Conservation (phyloP, 2,113 vertebrate genomes). For the Mystacornis crossleyi region DNA sequence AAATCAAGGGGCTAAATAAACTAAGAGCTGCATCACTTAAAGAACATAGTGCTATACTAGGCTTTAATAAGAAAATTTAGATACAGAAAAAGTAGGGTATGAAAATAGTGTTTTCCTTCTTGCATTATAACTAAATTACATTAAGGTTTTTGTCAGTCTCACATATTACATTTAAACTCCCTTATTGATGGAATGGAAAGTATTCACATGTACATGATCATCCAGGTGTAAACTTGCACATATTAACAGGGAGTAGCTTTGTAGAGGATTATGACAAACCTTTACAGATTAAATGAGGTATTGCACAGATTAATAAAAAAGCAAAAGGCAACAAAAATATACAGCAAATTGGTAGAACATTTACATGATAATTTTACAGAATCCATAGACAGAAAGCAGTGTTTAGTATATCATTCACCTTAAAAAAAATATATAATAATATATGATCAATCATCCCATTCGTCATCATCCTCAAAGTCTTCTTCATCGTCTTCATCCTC, state of each 20-base stretch:
- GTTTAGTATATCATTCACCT: slow-evolving; percentile 88
- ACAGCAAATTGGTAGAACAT: slow-evolving; percentile 94
- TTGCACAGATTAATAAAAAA: slow-evolving; percentile 96
- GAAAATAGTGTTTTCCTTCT: slow-evolving; percentile 94
- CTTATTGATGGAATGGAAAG: slow-evolving; percentile 79
- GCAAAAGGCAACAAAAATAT: slow-evolving; percentile 96
- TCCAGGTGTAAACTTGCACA: slow-evolving; percentile 87
- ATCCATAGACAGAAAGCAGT: slow-evolving; percentile 88
- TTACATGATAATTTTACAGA: slow-evolving; percentile 93
- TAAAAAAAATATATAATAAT: slow-evolving; percentile 85
- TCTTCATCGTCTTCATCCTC: slow-evolving; percentile 97
- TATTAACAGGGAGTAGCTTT: slow-evolving; percentile 81
- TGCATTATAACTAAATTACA: slow-evolving; percentile 83
- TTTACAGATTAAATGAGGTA: slow-evolving; percentile 96
- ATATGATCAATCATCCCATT: slow-evolving; percentile 95
- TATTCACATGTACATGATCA: slow-evolving; percentile 81
- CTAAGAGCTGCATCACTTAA: slow-evolving; percentile 83
- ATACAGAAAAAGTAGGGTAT: slow-evolving; percentile 91
- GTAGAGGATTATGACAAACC: slow-evolving; percentile 85
- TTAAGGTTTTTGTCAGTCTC: slow-evolving; percentile 83
- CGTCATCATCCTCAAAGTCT: slow-evolving; percentile 98
- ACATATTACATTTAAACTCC: slow-evolving; percentile 80
- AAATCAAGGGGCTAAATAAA: slow-evolving; percentile 83
- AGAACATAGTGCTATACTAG: slow-evolving; percentile 90
- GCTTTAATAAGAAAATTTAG: slow-evolving; percentile 90